Base-by-base conservation (phyloP, 2,888 invertebrate species). In the Ernsta delagoae region DNA sequence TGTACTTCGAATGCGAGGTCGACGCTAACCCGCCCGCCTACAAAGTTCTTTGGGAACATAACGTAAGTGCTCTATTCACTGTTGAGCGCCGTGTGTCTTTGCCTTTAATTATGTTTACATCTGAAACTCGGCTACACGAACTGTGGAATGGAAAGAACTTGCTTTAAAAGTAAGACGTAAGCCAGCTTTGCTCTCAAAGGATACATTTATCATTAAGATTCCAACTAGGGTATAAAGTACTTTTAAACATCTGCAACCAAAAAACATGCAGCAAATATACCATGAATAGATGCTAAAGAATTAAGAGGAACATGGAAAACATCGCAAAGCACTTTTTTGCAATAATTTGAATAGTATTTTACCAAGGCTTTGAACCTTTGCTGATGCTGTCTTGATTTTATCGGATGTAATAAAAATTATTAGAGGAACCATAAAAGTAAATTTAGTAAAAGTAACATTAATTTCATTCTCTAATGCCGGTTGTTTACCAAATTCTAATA, bases 11-110 rank as follows among this genome's bases (percentile, higher is more conserved):
- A 63, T 94, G 94, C 75, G 86, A 86, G 70, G 92, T 94, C 65
- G 90, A 90, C 76, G 93, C 93, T 73, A 92, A 94, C 79, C 94
- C 94, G 11, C 89, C 91, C 39, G 91, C 92, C 72, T 93, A 93
- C 81, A 94, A 94, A 89, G 90, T 94, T 74, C 83, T 92, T 73
- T 94, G 94, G 94, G 93, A 93, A 75, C 93, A 94, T 77, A 91
- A 93, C 74, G 94, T 94, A 76, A 93, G 93, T 89, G 11, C 16
- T 45, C 54, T 50, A 50, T 50, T 50, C 50, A 50, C 50, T 50
- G 12, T 50, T 50, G 45, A 50, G 16, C 16, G 16, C 12, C 50
- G 50, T 50, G 50, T 50, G 11, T 48, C 50, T 50, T 16, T 50
- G 50, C 50, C 54, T 31, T 54, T 24, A 54, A 54, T 56, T 56